Evolutionary conservation across 2,113 vertebrate species (phyloP).

Genomic region (Stegostoma tigrinum): DNA sequence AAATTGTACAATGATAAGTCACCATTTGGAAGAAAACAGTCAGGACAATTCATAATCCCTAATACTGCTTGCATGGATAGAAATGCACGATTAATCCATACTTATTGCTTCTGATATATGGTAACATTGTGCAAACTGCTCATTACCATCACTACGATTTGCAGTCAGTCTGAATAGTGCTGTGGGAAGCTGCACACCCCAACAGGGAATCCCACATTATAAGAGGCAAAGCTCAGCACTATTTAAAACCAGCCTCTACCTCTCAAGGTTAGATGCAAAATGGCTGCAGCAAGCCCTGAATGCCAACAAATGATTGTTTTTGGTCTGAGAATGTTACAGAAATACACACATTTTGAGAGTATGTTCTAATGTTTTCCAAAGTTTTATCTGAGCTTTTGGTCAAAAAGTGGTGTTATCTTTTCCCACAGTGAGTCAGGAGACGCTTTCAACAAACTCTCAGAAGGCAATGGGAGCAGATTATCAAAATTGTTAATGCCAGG

Average conservation of each 20-base stretch:
- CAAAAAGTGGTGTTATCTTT: neutral
- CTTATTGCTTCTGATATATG: too few species aligned
- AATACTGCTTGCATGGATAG: neutral
- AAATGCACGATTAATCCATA: neutral
- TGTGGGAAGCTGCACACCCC: too few species aligned
- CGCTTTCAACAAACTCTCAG: neutral
- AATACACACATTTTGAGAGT: neutral
- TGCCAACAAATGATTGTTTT: neutral
- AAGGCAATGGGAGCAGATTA: neutral
- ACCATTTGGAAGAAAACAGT: neutral
- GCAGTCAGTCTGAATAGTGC: too few species aligned
- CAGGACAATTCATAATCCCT: neutral
- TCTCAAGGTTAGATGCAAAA: neutral
- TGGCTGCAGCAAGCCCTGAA: neutral
- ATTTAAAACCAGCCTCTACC: neutral
- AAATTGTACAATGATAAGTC: neutral
- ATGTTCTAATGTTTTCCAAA: neutral
- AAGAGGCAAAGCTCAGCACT: too few species aligned
- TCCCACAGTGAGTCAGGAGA: neutral
- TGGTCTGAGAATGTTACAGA: neutral
- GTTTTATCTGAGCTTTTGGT: neutral
- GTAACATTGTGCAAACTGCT: too few species aligned
- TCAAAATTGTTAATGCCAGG: neutral
- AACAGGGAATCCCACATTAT: too few species aligned
- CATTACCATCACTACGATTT: too few species aligned